Evolutionary conservation across 2,888 invertebrate species (phyloP).

Genomic region (Polydrusus pterygomalis): DNA sequence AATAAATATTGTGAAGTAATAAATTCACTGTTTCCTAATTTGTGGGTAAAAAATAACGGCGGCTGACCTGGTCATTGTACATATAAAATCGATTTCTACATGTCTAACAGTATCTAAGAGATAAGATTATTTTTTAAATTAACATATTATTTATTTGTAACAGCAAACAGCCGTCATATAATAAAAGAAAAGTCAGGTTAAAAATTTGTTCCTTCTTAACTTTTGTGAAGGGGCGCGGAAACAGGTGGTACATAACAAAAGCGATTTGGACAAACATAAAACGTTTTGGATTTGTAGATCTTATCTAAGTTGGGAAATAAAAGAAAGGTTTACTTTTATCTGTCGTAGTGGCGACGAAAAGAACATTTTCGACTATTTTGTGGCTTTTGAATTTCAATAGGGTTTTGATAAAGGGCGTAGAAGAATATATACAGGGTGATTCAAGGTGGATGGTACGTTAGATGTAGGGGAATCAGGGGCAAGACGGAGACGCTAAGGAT

Average conservation of each 20-base stretch:
- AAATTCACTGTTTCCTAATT: no score
- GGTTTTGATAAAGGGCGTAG: conserved; percentile 60
- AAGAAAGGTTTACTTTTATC: conserved; percentile 58
- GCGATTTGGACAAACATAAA: conserved; percentile 52
- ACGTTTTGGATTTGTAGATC: conserved; percentile 57
- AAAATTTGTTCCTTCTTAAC: conserved; percentile 48
- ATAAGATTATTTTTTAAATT: neutral
- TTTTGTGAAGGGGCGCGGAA: conserved; percentile 55
- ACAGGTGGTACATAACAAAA: conserved; percentile 63
- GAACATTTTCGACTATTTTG: conserved; percentile 58
- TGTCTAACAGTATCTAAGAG: neutral
- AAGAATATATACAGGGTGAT: conserved; percentile 41
- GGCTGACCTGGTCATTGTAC: no score
- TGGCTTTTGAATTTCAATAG: conserved; percentile 49
- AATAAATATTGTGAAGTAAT: no score
- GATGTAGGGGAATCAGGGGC: no score
- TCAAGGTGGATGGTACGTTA: no score
- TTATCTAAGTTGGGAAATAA: conserved; percentile 61
- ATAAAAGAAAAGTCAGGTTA: conserved; percentile 45
- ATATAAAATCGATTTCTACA: neutral
- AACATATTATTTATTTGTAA: conserved; percentile 22
- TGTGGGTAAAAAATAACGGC: no score
- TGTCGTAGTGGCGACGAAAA: conserved; percentile 47
- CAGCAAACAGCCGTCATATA: conserved; percentile 29
- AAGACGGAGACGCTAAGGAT: neutral